These are phyloP conservation scores for Seira sanloemensis DNA, from an alignment of 2,888 invertebrate genomes.

Conservation along the genomic window DNA sequence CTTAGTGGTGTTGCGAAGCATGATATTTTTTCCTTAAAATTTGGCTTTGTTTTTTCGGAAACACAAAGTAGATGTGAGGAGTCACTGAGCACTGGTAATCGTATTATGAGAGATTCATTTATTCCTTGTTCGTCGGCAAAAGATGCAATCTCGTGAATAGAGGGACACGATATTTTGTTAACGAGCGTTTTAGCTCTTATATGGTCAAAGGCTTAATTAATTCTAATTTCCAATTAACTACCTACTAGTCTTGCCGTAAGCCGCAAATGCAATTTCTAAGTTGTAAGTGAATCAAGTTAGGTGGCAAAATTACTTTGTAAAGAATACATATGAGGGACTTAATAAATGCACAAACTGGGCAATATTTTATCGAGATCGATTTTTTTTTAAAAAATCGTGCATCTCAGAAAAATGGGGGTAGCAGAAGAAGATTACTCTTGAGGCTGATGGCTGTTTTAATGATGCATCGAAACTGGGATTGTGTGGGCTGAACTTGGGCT, in stretches of 20 bases:
- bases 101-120: neutral
- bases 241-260: neutral
- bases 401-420: neutral
- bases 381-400: neutral
- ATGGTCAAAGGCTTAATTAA: neutral
- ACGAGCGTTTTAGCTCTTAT: neutral
- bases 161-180: neutral
- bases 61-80: neutral
- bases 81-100: neutral
- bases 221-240: neutral
- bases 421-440: neutral
- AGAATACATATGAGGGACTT: neutral
- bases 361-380: neutral
- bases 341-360: too few species aligned
- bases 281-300: neutral
- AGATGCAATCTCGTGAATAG: neutral
- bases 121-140: neutral
- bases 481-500: neutral
- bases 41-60: neutral
- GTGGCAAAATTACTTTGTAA: neutral
- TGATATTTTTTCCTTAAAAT: neutral
- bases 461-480: neutral
- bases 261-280: neutral
- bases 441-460: neutral
- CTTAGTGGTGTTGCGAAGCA: neutral